Evolutionary conservation across 2,888 invertebrate genomes (phyloP), one percentile per base, ranked within the genome.

Genomic region (Unio pictorum): DNA sequence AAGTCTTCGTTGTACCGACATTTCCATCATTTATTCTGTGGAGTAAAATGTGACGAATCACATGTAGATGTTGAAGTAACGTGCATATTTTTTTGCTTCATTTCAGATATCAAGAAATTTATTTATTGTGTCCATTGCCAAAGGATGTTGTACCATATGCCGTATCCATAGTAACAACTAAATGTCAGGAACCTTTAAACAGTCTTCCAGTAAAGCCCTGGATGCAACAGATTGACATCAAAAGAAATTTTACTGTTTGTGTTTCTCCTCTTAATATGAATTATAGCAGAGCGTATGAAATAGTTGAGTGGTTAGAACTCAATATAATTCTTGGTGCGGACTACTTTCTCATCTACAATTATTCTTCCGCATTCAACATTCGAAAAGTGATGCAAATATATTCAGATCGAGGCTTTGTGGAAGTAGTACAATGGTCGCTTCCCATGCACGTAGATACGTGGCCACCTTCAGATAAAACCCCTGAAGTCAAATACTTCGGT

Each of bases 251-350:
- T 66, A 82, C 85, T 0, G 78, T 86, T 3, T 86, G 85, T 61
- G 75, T 86, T 4, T 76, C 82, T 20, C 84, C 86, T 0, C 66
- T 86, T 5, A 84, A 84, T 70, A 79, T 71, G 68, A 64, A 72
- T 7, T 86, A 82, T 68, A 79, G 80, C n/a, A 72, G 78, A 8
- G 83, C 84, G 4, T 83, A 83, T 59, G 85, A 84, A 66, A 73
- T 89, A 28, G 82, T 89, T 6, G 87, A 89, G 72, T 88, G 87
- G 84, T 79, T 89, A 7, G 89, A 89, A 75, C 66, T 88, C 28
- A 87, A 86, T 65, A 75, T 76, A 57, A 65, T 89, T 26, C 77
- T 89, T 18, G 89, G 89, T 3, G 89, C 87, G 0, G 74, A 83
- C 7, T 79, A 80, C 64, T 81, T 89, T 64, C 75, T 81, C 20